Conservation (phyloP, 2,113 vertebrate species). For the Prietella phreatophila region DNA sequence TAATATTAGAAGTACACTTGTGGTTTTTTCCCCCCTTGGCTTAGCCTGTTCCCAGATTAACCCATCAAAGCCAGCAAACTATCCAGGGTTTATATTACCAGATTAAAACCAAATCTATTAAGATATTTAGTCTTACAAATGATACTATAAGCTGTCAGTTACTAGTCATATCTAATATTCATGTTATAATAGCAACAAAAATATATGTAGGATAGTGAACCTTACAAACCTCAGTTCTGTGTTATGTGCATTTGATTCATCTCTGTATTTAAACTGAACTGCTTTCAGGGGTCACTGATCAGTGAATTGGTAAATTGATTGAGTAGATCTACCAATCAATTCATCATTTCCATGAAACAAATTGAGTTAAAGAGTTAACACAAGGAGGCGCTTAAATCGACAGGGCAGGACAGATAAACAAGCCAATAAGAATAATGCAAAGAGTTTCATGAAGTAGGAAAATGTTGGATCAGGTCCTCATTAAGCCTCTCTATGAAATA, state of each 20-base stretch:
- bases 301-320: conserved; percentile 48
- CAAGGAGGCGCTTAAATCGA: background rate
- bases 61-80: background rate
- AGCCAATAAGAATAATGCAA: background rate
- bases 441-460: background rate
- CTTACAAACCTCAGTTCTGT: background rate
- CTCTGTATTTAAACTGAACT: background rate
- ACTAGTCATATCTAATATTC: background rate
- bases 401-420: background rate
- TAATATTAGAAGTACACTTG: background rate
- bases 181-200: background rate
- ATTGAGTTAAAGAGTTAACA: background rate
- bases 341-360: conserved; percentile 56
- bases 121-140: background rate
- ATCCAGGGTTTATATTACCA: background rate
- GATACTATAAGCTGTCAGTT: background rate
- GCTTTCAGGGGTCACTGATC: conserved; percentile 6
- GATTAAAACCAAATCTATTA: background rate
- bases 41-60: background rate
- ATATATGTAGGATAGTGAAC: background rate
- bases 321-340: conserved; percentile 58
- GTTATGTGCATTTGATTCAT: background rate
- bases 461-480: background rate
- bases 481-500: background rate
- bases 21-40: background rate